phyloP scores from a whole-genome alignment of 2,888 invertebrate genomes.

The Melipona beecheii region DNA sequence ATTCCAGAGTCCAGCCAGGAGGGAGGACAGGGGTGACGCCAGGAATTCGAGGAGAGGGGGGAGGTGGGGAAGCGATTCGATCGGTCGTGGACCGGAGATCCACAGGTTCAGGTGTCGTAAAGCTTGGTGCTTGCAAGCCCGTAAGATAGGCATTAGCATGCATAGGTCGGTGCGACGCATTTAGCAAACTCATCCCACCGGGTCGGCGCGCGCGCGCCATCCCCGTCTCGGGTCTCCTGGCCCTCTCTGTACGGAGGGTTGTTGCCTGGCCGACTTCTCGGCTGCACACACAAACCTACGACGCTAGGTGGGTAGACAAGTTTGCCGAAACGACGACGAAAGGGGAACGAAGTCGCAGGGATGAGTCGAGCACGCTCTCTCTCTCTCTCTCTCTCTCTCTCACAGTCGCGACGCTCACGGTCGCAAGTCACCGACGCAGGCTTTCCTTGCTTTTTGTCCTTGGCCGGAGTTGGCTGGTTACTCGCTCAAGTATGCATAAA shows the following conservation, averaged over 20 bases:
- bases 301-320: constrained; percentile 6
- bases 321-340: constrained; percentile 31
- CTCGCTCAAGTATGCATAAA: constrained; percentile 70
- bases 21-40: no score
- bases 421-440: background rate
- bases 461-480: constrained; percentile 55
- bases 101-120: constrained; percentile 74
- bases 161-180: constrained; percentile 79
- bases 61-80: constrained; percentile 54
- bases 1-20: constrained; percentile 25
- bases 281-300: background rate
- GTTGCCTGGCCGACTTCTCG: constrained; percentile 37
- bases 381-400: background rate
- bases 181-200: constrained; percentile 73
- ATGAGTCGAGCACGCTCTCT: constrained; percentile 22
- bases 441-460: constrained; percentile 69
- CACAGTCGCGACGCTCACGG: constrained; percentile 12
- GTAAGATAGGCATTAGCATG: constrained; percentile 80
- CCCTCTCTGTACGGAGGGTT: constrained; percentile 10
- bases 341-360: constrained; percentile 17
- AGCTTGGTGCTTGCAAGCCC: constrained; percentile 73
- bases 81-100: constrained; percentile 61
- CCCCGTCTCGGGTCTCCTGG: constrained; percentile 49
- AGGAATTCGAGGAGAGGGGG: no score
- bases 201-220: background rate